A percentile compares a stretch with the other conserved stretches of the same genome.
Evolutionary conservation across 2,113 vertebrate genomes (phyloP).

Genomic region (Erpornis zantholeuca): DNA sequence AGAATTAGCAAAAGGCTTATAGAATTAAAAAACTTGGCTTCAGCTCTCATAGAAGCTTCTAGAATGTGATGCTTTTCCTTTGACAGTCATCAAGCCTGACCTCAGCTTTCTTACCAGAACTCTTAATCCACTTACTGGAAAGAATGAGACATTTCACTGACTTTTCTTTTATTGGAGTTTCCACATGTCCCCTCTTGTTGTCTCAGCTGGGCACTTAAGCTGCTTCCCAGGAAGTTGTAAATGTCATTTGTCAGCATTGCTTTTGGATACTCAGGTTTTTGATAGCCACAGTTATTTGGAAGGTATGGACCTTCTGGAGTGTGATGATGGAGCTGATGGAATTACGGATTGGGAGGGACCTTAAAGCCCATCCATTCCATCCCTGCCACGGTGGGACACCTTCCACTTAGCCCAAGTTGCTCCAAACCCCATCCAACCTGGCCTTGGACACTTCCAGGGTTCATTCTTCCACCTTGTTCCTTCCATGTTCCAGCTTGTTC

Average conservation of each 20-base stretch:
- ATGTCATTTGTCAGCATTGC: background rate
- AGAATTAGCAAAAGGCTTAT: background rate
- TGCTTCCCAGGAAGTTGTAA: background rate
- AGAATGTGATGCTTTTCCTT: background rate
- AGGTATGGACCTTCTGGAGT: background rate
- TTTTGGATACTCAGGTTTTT: background rate
- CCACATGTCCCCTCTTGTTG: background rate
- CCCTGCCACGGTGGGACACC: background rate
- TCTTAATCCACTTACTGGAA: background rate
- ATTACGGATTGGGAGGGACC: background rate
- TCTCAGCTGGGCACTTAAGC: background rate
- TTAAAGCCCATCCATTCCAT: background rate
- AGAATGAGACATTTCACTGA: background rate
- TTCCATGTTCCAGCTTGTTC: background rate
- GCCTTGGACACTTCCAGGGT: background rate
- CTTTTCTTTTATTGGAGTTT: background rate
- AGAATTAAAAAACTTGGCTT: background rate
- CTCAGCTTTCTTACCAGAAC: background rate
- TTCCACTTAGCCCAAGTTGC: background rate
- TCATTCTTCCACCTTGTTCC: background rate
- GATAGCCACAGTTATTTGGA: background rate
- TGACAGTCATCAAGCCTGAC: background rate
- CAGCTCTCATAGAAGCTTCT: background rate
- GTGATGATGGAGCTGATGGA: accelerated
- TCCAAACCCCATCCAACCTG: background rate